Percentiles rank a stretch among this genome's conserved stretches.
Evolutionary conservation across 2,113 vertebrate genomes (phyloP).

Genomic region (Calonectris borealis): DNA sequence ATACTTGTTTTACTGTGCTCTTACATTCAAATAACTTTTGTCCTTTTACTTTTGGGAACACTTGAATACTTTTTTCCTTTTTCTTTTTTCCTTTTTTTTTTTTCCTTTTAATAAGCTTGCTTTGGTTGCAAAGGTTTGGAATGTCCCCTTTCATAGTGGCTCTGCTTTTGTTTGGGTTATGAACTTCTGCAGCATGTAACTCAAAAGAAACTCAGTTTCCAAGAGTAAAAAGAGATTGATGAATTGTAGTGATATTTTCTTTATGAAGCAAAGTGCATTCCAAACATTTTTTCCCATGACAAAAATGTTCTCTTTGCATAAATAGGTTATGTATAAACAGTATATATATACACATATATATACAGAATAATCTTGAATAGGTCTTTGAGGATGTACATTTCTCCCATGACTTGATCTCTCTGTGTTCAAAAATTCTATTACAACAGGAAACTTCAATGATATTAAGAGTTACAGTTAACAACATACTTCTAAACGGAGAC

Average conservation of each 20-base stretch:
- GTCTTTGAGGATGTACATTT: neutral
- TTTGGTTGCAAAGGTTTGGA: neutral
- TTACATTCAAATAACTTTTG: neutral
- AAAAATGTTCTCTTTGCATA: conserved; percentile 28
- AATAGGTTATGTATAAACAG: neutral
- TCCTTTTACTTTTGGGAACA: neutral
- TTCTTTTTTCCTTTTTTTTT: neutral
- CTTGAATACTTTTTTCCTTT: neutral
- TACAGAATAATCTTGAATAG: neutral
- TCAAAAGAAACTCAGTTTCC: neutral
- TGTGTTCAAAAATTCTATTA: neutral
- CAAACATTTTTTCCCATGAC: conserved; percentile 60
- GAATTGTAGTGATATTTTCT: neutral
- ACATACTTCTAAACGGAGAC: neutral
- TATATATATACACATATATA: neutral
- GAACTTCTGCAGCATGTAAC: conserved; percentile 12
- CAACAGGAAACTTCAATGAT: neutral
- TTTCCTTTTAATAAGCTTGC: neutral
- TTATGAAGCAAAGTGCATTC: conserved; percentile 30
- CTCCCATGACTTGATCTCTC: neutral
- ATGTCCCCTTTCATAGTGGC: neutral
- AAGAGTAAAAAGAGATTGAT: neutral
- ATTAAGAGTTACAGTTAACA: neutral
- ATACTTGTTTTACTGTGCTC: neutral
- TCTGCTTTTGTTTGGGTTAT: neutral